Percentiles rank a stretch among this genome's conserved stretches.
These are phyloP conservation scores for Camponotus floridanus DNA, from an alignment of 1,140 invertebrate genomes.

Conservation along the genomic window DNA sequence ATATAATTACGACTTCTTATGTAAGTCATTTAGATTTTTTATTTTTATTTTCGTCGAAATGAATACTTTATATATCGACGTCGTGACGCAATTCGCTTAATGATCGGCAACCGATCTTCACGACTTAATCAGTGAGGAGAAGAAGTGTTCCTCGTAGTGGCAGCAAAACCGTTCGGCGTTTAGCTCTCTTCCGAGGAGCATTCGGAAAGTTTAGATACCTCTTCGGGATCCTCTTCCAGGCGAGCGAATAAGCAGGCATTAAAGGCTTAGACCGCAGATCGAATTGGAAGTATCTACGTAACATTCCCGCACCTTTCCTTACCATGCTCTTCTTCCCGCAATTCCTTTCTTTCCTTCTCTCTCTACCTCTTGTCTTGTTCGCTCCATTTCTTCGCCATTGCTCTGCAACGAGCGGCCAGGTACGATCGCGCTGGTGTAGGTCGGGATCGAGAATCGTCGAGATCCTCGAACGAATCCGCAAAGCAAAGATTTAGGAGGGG, in stretches of 20 bases:
- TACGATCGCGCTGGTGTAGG: slow-evolving; percentile 23
- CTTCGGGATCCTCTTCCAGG: slow-evolving; percentile 73
- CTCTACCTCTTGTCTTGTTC: neutral
- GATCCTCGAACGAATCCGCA: slow-evolving; percentile 5
- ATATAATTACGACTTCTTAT: neutral
- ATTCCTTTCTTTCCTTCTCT: neutral
- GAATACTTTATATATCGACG: slow-evolving; percentile 10
- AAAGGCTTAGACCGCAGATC: slow-evolving; percentile 79
- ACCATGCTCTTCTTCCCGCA: neutral
- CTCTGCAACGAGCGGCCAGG: slow-evolving; percentile 50
- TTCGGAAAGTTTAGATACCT: slow-evolving; percentile 80
- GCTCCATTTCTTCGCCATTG: slow-evolving; percentile 32
- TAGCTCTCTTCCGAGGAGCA: slow-evolving; percentile 72
- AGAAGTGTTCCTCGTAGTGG: slow-evolving; percentile 63
- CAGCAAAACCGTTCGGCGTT: slow-evolving; percentile 71
- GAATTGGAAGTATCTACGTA: slow-evolving; percentile 73
- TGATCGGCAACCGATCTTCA: slow-evolving; percentile 9
- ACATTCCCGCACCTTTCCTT: slow-evolving; percentile 54
- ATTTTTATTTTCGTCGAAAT: neutral
- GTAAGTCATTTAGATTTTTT: neutral
- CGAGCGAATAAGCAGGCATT: slow-evolving; percentile 79
- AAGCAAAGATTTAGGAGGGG: slow-evolving; percentile 4
- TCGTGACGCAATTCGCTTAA: slow-evolving; percentile 44
- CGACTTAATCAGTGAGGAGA: slow-evolving; percentile 69
- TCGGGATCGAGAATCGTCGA: slow-evolving; percentile 40